Evolutionary conservation across 2,888 invertebrate genomes (phyloP).

Genomic region (Epinotia bilunana): DNA sequence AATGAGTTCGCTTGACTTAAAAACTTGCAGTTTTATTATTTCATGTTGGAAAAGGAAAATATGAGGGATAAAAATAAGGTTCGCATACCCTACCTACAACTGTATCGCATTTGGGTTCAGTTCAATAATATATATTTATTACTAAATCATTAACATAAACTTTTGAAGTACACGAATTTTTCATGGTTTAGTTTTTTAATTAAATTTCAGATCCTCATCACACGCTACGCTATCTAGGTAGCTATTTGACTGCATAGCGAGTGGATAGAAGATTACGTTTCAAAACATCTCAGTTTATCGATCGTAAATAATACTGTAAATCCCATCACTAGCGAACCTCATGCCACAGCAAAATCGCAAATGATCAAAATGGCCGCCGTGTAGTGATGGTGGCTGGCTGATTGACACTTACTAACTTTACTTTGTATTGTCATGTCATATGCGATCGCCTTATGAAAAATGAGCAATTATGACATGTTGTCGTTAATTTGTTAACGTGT

Average conservation of each 20-base stretch:
- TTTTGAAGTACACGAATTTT: too few relatives aligned
- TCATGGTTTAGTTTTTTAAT: too few relatives aligned
- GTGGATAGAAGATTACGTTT: not conserved
- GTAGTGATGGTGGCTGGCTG: slow-evolving; percentile 12
- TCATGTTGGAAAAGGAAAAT: too few relatives aligned
- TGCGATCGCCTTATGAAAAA: not conserved
- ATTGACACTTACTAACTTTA: not conserved
- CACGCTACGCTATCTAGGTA: too few relatives aligned
- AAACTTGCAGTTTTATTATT: too few relatives aligned
- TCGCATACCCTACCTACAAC: too few relatives aligned
- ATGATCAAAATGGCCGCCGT: slow-evolving; percentile 55
- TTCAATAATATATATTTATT: too few relatives aligned
- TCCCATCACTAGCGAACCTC: slow-evolving; percentile 31
- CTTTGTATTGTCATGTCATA: slow-evolving; percentile 24
- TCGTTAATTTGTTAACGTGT: not conserved
- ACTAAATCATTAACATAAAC: too few relatives aligned
- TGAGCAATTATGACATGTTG: not conserved
- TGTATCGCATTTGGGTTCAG: too few relatives aligned
- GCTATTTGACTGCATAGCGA: not conserved
- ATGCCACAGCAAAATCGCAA: slow-evolving; percentile 40
- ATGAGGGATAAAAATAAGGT: too few relatives aligned
- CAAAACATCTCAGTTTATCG: slow-evolving; percentile 14
- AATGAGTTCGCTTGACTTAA: too few relatives aligned
- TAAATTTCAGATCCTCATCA: too few relatives aligned
- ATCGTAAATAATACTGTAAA: not conserved